Conservation (phyloP, 1,140 invertebrate genomes). For the Nasonia giraulti region DNA sequence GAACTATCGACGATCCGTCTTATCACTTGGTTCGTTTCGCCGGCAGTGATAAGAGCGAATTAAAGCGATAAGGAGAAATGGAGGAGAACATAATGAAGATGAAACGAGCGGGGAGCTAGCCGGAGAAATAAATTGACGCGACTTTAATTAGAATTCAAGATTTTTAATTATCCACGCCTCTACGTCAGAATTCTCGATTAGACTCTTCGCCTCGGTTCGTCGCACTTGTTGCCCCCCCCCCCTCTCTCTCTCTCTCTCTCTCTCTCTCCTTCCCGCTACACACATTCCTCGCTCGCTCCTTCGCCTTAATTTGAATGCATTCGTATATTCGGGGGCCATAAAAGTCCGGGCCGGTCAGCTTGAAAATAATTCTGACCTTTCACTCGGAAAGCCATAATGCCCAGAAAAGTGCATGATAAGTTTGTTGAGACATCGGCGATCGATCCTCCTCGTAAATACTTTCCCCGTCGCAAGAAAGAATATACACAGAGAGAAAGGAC, state of each 20-base stretch:
- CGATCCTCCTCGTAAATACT: not conserved
- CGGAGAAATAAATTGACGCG: too few species aligned
- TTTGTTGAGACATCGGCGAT: too few species aligned
- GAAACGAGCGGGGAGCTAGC: too few species aligned
- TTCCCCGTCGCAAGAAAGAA: too few species aligned
- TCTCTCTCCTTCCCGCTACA: not conserved
- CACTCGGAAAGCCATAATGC: not conserved
- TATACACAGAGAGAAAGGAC: too few species aligned
- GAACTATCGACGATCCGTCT: too few species aligned
- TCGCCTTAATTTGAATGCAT: not conserved
- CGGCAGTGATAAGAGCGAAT: too few species aligned
- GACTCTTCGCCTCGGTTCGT: not conserved
- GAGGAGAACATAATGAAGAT: too few species aligned
- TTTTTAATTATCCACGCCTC: not conserved
- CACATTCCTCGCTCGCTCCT: too few species aligned
- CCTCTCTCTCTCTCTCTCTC: not conserved
- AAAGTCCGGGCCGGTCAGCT: not conserved
- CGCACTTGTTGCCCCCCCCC: not conserved
- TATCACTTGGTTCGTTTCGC: too few species aligned
- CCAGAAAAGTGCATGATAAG: too few species aligned
- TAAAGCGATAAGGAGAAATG: too few species aligned
- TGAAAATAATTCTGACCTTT: not conserved
- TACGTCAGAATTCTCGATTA: not conserved
- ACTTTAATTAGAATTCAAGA: not conserved
- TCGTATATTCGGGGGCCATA: not conserved